These are phyloP conservation scores for Peromyscus attwateri DNA, from an alignment of 2,797 vertebrate species.

Conservation along the genomic window DNA sequence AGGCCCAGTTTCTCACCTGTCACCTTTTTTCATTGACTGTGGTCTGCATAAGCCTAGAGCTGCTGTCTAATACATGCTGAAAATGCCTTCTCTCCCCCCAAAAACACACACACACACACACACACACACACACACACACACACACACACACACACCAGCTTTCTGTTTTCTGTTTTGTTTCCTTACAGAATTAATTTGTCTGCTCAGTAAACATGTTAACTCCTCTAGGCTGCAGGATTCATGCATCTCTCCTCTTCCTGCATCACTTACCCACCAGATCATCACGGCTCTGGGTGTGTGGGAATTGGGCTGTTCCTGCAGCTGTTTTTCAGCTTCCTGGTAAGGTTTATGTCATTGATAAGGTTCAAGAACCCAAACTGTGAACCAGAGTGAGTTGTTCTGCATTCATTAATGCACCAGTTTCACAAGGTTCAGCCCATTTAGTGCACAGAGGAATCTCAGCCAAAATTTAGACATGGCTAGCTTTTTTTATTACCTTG, in stretches of 20 bases:
- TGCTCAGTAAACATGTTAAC: neutral
- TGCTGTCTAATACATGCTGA: neutral
- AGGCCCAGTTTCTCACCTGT: neutral
- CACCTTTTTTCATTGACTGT: neutral
- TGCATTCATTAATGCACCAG: neutral
- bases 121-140: neutral
- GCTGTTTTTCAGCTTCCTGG: neutral
- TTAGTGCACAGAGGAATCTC: slow-evolving; percentile 42
- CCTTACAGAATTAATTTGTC: neutral
- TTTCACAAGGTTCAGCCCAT: slow-evolving; percentile 69
- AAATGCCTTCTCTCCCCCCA: neutral
- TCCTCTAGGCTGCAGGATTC: neutral
- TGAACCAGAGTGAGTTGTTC: neutral
- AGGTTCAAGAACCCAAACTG: neutral
- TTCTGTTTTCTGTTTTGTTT: neutral
- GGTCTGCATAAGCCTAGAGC: neutral
- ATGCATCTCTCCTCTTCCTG: neutral
- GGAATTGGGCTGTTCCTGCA: neutral
- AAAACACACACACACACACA: neutral
- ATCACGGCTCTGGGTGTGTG: neutral
- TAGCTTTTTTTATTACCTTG: slow-evolving; percentile 79
- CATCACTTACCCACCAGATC: fast-evolving
- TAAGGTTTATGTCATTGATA: neutral
- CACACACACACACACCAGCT: neutral
- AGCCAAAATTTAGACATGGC: slow-evolving; percentile 77